phyloP scores from a whole-genome alignment of 1,140 invertebrate genomes.

The Apis laboriosa region DNA sequence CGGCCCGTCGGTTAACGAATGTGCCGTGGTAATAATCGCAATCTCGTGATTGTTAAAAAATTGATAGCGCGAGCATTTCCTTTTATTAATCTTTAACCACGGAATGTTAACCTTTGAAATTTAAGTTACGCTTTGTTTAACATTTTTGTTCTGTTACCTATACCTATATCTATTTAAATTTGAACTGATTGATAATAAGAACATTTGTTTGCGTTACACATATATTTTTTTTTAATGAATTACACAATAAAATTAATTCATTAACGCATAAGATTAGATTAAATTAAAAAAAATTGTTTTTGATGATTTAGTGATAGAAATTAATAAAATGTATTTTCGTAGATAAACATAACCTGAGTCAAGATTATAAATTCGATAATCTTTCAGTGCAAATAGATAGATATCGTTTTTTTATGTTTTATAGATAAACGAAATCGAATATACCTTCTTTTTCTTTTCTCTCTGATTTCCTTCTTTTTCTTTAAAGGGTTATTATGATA shows the following conservation, averaged over 20 bases:
- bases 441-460: background rate
- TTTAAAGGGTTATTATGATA: background rate
- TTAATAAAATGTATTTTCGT: background rate
- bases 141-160: too few species aligned
- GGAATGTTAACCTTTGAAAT: background rate
- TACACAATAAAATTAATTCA: background rate
- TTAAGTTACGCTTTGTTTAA: too few species aligned
- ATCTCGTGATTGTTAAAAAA: slow-evolving; percentile 29
- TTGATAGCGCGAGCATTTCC: slow-evolving; percentile 18
- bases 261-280: background rate
- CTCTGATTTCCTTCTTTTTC: slow-evolving; percentile 11
- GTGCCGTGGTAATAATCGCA: slow-evolving; percentile 29
- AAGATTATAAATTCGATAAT: slow-evolving; percentile 15
- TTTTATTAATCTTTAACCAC: background rate
- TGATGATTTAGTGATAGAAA: background rate
- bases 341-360: background rate
- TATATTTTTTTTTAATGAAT: too few species aligned
- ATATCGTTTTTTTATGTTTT: background rate
- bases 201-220: background rate
- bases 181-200: background rate
- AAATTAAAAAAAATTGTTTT: background rate
- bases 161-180: background rate
- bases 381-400: background rate
- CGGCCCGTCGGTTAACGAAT: slow-evolving; percentile 56
- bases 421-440: slow-evolving; percentile 26